Percentiles rank a stretch among this genome's conserved stretches.
Evolutionary conservation across 2,113 vertebrate species (phyloP).

Genomic region (Brachionichthys hirsutus): DNA sequence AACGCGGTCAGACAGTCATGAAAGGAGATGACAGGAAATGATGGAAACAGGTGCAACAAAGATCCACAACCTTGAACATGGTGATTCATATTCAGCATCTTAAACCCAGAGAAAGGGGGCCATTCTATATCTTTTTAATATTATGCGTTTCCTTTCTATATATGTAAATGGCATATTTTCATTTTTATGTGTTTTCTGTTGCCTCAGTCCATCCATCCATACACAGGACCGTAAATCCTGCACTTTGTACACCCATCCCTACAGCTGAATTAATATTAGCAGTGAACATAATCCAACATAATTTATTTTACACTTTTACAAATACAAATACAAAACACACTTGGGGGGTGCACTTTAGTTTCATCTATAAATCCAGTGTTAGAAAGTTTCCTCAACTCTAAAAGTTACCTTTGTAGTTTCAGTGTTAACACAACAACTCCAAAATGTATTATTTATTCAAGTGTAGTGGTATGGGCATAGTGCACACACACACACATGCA

Average conservation of each 20-base stretch:
- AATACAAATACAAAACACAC: too few relatives aligned
- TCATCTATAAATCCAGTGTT: too few relatives aligned
- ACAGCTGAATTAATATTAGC: not conserved
- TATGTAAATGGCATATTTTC: not conserved
- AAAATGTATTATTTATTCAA: not conserved
- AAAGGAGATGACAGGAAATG: not conserved
- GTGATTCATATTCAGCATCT: too few relatives aligned
- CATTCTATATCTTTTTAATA: too few relatives aligned
- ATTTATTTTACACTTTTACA: too few relatives aligned
- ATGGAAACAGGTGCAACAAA: not conserved
- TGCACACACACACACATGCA: not conserved
- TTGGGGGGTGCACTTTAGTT: too few relatives aligned
- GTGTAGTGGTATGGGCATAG: not conserved
- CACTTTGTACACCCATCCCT: not conserved
- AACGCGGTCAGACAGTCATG: too few relatives aligned
- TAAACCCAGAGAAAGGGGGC: too few relatives aligned
- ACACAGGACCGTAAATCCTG: too few relatives aligned
- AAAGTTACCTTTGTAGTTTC: not conserved
- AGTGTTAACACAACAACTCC: not conserved
- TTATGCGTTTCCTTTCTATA: not conserved
- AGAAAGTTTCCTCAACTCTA: not conserved
- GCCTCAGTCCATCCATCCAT: too few relatives aligned
- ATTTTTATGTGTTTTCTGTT: not conserved
- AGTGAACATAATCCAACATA: too few relatives aligned
- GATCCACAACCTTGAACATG: too few relatives aligned